Percentiles rank a stretch among this genome's conserved stretches.
phyloP scores from a whole-genome alignment of 2,797 vertebrate species.

The Crotalus adamanteus region DNA sequence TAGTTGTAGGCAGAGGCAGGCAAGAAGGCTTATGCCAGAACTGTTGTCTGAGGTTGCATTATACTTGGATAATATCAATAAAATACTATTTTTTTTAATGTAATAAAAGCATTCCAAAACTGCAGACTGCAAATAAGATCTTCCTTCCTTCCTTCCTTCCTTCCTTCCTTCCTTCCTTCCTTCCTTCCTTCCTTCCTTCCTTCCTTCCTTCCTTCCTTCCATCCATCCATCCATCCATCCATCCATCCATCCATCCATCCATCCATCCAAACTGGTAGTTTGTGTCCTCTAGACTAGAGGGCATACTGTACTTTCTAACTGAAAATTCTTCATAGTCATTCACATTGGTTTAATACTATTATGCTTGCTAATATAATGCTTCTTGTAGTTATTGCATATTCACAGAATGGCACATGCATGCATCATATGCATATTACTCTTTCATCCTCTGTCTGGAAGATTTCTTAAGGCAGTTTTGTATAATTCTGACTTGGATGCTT shows the following conservation, averaged over 20 bases:
- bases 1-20: not conserved
- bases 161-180: not conserved
- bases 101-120: not conserved
- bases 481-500: not conserved
- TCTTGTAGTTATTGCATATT: not conserved
- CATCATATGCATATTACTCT: not conserved
- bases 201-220: no score
- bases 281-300: constrained; percentile 53
- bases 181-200: no score
- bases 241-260: no score
- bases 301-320: constrained; percentile 36
- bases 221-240: not conserved
- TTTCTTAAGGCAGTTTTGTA: not conserved
- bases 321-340: not conserved
- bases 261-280: not conserved
- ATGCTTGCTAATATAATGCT: not conserved
- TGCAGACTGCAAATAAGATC: not conserved
- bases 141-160: not conserved
- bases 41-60: not conserved
- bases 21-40: not conserved
- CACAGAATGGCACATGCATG: not conserved
- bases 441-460: not conserved
- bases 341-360: not conserved
- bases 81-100: not conserved
- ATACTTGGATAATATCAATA: not conserved